Percentiles rank a stretch among this genome's conserved stretches.
Conservation (phyloP, 1,140 invertebrate genomes). For the Fopius arisanus region DNA sequence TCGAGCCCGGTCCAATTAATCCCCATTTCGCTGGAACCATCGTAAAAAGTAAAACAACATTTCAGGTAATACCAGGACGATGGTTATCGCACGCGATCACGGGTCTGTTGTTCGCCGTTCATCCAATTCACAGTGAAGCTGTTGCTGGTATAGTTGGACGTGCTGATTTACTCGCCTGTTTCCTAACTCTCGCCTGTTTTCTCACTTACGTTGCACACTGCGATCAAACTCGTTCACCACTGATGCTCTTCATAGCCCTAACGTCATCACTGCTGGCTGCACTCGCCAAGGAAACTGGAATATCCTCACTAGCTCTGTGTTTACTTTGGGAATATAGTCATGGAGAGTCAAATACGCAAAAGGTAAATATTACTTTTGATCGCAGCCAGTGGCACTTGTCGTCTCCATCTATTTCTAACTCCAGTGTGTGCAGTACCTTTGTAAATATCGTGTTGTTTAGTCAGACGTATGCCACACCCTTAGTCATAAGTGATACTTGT, state of each 20-base stretch:
- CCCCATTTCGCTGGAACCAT: conserved; percentile 14
- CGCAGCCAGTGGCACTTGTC: neutral
- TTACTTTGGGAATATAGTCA: conserved; percentile 77
- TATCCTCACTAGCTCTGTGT: conserved; percentile 89
- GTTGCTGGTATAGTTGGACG: conserved; percentile 96
- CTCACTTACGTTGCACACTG: conserved; percentile 76
- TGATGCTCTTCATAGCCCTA: conserved; percentile 55
- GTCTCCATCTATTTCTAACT: neutral
- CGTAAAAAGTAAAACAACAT: neutral
- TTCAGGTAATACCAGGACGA: conserved; percentile 68
- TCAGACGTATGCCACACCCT: neutral
- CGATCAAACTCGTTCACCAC: conserved; percentile 53
- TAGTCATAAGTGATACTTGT: neutral
- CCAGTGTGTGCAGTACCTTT: neutral
- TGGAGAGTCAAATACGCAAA: conserved; percentile 49
- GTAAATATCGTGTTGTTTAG: neutral
- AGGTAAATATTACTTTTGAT: conserved; percentile 34
- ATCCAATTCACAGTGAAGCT: conserved; percentile 96
- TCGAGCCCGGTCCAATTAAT: neutral
- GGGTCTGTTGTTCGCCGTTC: conserved; percentile 90
- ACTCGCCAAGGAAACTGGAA: conserved; percentile 90
- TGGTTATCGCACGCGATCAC: conserved; percentile 77
- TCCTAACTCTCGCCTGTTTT: conserved; percentile 89
- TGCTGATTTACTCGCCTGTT: conserved; percentile 90
- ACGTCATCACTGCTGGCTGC: conserved; percentile 69